Base-by-base conservation (phyloP, 1,140 invertebrate genomes). In the Gonioctena quinquepunctata region DNA sequence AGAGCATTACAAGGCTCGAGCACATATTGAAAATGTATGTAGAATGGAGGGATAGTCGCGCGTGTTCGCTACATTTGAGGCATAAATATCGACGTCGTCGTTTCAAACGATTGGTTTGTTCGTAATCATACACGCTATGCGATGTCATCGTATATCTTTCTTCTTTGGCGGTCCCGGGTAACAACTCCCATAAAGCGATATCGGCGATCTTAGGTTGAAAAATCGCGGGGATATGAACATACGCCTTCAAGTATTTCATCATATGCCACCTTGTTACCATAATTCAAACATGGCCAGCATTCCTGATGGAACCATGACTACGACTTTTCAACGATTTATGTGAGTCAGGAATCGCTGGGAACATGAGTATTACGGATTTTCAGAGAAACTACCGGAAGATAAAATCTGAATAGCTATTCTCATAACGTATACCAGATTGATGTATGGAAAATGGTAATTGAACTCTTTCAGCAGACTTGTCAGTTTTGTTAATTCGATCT, bases 121-220 rank as follows among this genome's bases (percentile, higher is more conserved):
- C 57, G 63, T 50, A 62, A 68, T 70, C 64, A 70, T 73, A 73
- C 72, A 73, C 65, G 72, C 63, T 63, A 69, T 68, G 56, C 62
- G 50, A 63, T 76, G 71, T 76, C 71, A 50, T 68, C 66, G 62
- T 76, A 73, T 73, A 76, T 76, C 71, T 73, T 70, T 64, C 74
- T 70, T 69, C 74, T 75, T 75, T 75, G 74, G 74, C 74, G 74
- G 74, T 75, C 66, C 52, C 66, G 56, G n/a, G 67, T 75, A 72
- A 75, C 73, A 75, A 75, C 70, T 70, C 52, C 54, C 73, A 72
- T 75, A 72, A 75, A 69, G 19, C 68, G 57, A 65, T 19, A 33
- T 66, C 61, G 50, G 57, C 25, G 48, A 66, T 65, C 61, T 21
- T 5, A n/a, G 21, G 22, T 23, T 49, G 22, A 64, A 61, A 61